A percentile compares a stretch with the other conserved stretches of the same genome.
Conservation (phyloP, 2,888 invertebrate genomes). For the Nomada goodeniana region DNA sequence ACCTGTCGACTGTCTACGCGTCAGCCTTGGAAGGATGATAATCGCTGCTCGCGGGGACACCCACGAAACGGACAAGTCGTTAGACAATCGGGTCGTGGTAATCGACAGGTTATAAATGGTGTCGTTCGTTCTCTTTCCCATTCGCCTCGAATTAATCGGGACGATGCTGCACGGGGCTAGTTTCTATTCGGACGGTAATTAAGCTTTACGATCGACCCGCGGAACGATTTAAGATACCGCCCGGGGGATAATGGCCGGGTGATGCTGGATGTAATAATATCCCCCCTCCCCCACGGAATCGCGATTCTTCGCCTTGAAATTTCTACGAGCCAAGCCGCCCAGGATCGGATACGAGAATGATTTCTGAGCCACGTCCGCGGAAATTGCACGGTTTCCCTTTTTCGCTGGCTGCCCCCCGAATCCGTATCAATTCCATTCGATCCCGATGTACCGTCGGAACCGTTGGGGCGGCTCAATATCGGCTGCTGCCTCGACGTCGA, state of each 20-base stretch:
- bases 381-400: slow-evolving; percentile 15
- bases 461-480: slow-evolving; percentile 12
- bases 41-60: slow-evolving; percentile 58
- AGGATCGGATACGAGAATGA: not conserved
- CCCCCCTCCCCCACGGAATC: slow-evolving; percentile 10
- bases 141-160: not conserved
- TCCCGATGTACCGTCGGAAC: slow-evolving; percentile 24
- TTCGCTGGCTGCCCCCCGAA: not conserved
- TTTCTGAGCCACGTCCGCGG: not conserved
- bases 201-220: slow-evolving; percentile 34
- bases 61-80: slow-evolving; percentile 58
- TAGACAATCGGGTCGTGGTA: slow-evolving; percentile 39
- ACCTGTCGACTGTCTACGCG: slow-evolving; percentile 66
- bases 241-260: not conserved
- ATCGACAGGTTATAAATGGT: slow-evolving; percentile 46
- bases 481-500: not conserved
- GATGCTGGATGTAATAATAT: slow-evolving; percentile 19
- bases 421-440: not conserved
- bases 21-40: slow-evolving; percentile 68
- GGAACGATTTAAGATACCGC: slow-evolving; percentile 42
- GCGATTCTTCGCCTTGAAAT: not conserved
- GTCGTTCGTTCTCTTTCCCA: not conserved
- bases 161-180: not conserved
- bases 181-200: slow-evolving; percentile 37
- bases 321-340: not conserved